Percentiles rank a stretch among this genome's conserved stretches.
phyloP scores from a whole-genome alignment of 2,888 invertebrate genomes.

The Xestoiulus laeticollis region DNA sequence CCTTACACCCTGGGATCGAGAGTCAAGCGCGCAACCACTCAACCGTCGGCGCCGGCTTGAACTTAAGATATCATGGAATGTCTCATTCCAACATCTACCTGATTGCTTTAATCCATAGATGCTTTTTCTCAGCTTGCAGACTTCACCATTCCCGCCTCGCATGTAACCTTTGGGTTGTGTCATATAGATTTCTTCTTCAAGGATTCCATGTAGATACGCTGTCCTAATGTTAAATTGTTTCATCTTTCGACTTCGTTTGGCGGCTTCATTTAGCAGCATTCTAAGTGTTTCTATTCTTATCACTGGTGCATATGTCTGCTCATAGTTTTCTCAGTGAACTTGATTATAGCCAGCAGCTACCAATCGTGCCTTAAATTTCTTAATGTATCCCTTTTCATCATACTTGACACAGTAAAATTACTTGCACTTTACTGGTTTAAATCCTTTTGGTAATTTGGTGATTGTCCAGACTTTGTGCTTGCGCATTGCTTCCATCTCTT shows the following conservation, averaged over 20 bases:
- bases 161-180: background rate
- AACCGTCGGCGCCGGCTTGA: no score
- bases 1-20: no score
- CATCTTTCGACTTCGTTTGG: background rate
- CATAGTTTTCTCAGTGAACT: background rate
- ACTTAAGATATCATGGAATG: background rate
- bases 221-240: background rate
- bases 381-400: background rate
- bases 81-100: slow-evolving; percentile 61
- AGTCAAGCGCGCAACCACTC: no score
- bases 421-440: background rate
- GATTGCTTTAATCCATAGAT: slow-evolving; percentile 63
- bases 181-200: background rate
- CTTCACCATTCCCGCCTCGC: slow-evolving; percentile 51
- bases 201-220: background rate
- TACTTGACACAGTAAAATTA: background rate
- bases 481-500: background rate
- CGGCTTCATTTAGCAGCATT: background rate
- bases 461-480: background rate
- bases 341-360: background rate
- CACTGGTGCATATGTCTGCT: background rate
- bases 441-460: background rate
- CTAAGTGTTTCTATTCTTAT: background rate
- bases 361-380: background rate
- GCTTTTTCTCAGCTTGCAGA: slow-evolving; percentile 61